Base-by-base conservation (phyloP, 2,113 vertebrate genomes). In the Nibea coibor region DNA sequence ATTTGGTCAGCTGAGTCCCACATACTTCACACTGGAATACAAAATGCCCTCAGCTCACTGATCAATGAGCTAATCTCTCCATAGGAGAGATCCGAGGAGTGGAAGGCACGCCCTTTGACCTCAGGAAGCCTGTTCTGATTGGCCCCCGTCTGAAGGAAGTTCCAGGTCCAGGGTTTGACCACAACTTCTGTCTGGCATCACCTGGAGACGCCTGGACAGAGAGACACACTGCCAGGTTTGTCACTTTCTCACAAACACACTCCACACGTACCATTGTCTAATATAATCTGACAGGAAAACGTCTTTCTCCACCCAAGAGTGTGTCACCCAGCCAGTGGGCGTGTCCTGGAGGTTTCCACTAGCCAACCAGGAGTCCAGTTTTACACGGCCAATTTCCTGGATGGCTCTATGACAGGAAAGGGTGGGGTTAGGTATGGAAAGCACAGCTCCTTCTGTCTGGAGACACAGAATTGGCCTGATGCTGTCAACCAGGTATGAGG, bases 381-480 rank as follows among this genome's bases (percentile, higher is more conserved):
- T 84, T 99, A 99, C 84, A 99, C 97, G 0, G 96, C 96, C n/a
- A 98, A 99, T 92, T 95, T 96, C 89, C 95, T 99, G 86, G 97
- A 99, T 6, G 96, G 96, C 31, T 96, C 95, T 0, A 69, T 97
- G 42, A 87, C 77, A 51, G 98, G 98, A 56, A 99, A 99, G 93
- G 93, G 79, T 0, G 94, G 93, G 2, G 61, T 72, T 0, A 10
- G 47, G 0, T 99, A 99, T 69, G 81, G 91, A 70, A 97, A 96
- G 84, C 98, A 99, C 93, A 96, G 96, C 0, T 95, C 96, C 17
- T 96, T 99, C 90, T 99, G 98, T 81, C 91, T 99, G 15, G 98
- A 99, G 95, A 97, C 97, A 1, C 98, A 99, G 91, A 96, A 95
- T 86, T 99, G 98, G 97, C 98, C 98, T 0, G 94, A 99, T 8